Conservation (phyloP, 2,888 invertebrate species). For the Pachymerium ferrugineum region DNA sequence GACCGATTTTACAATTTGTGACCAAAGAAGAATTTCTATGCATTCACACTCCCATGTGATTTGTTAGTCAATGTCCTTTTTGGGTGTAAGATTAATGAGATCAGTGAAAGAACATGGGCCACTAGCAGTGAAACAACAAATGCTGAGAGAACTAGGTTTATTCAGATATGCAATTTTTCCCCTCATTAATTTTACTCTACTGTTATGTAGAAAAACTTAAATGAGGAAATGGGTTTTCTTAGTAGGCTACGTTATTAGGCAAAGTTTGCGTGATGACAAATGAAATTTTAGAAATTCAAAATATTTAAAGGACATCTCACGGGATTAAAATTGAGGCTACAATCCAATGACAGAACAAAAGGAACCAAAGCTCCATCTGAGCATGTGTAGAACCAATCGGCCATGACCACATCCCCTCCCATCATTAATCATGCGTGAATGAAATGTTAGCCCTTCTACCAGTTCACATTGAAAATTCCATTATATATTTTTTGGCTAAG, state of each 20-base stretch:
- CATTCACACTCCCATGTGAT: background rate
- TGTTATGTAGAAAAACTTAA: no score
- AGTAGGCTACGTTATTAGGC: no score
- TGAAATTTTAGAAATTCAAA: background rate
- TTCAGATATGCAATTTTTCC: no score
- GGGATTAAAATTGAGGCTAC: background rate
- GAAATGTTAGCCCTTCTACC: slow-evolving; percentile 14
- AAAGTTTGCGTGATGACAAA: background rate
- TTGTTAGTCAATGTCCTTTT: slow-evolving; percentile 8
- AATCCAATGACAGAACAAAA: slow-evolving; percentile 15
- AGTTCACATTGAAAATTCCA: slow-evolving; percentile 10
- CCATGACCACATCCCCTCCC: slow-evolving; percentile 20
- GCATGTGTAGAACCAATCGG: slow-evolving; percentile 19
- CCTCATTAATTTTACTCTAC: no score
- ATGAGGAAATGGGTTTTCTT: no score
- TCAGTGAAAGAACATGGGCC: no score
- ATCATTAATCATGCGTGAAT: slow-evolving; percentile 28
- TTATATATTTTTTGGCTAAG: background rate
- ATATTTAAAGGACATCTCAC: background rate
- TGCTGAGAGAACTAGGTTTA: background rate
- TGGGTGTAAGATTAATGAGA: no score
- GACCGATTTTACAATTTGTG: background rate
- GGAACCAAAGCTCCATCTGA: slow-evolving; percentile 2
- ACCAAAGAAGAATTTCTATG: background rate
- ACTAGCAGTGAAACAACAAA: no score